Evolutionary conservation across 2,888 invertebrate species (phyloP).

Genomic region (Dendrolimus houi): DNA sequence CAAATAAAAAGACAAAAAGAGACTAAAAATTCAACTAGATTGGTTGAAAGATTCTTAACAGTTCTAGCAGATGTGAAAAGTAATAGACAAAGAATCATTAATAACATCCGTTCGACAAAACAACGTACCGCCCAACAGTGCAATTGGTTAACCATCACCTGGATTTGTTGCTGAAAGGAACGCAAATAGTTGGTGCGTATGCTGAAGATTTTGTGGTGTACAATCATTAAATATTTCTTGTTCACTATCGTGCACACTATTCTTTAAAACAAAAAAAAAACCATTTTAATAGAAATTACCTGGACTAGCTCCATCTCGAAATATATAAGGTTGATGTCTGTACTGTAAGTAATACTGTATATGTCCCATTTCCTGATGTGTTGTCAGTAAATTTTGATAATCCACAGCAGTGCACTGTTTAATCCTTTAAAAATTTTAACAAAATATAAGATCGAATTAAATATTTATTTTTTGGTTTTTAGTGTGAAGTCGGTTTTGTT

Average conservation of each 20-base stretch:
- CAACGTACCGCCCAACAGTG: background rate
- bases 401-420: slow-evolving; percentile 83
- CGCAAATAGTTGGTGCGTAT: slow-evolving; percentile 70
- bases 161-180: slow-evolving; percentile 82
- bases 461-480: too few relatives aligned
- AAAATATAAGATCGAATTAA: slow-evolving; percentile 6
- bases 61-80: too few relatives aligned
- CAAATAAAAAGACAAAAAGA: too few relatives aligned
- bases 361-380: slow-evolving; percentile 91
- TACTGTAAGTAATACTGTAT: slow-evolving; percentile 87
- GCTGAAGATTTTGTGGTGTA: slow-evolving; percentile 83
- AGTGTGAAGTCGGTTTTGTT: too few relatives aligned
- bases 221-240: slow-evolving; percentile 73
- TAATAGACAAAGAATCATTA: too few relatives aligned
- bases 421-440: slow-evolving; percentile 74
- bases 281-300: slow-evolving; percentile 47
- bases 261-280: slow-evolving; percentile 33
- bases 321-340: slow-evolving; percentile 82
- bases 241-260: slow-evolving; percentile 79
- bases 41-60: too few relatives aligned
- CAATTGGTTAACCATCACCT: slow-evolving; percentile 47
- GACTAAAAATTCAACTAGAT: too few relatives aligned
- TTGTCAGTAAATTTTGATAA: slow-evolving; percentile 79
- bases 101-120: too few relatives aligned
- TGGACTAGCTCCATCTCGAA: slow-evolving; percentile 83